Base-by-base conservation (phyloP, 2,888 invertebrate genomes). In the Micropterix aruncella region DNA sequence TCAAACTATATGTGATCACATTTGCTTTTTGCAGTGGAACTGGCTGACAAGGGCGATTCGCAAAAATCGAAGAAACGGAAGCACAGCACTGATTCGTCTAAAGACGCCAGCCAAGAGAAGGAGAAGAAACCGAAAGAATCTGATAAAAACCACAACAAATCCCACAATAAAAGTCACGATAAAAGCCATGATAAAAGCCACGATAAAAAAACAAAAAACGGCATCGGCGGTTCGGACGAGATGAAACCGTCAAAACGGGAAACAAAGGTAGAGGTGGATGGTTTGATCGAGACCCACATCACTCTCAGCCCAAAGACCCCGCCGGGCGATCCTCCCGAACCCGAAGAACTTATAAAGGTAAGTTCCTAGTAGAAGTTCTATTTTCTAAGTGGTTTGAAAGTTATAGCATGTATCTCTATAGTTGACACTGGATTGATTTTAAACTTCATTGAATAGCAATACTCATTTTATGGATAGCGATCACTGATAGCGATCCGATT, bases 331-430 rank as follows among this genome's bases (percentile, higher is more conserved):
- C 88, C 91, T 1, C 91, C 92, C 1, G 91, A 95, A 65, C 86
- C 94, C 1, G 93, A 95, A 57, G 92, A 93, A 56, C 73, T 96
- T 19, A 83, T 95, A 48, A 89, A 87, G 68, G 79, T 80, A 47
- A n/a, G n/a, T n/a, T n/a, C n/a, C n/a, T n/a, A n/a, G n/a, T n/a
- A n/a, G n/a, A n/a, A n/a, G n/a, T n/a, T n/a, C n/a, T n/a, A n/a
- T n/a, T n/a, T n/a, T n/a, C n/a, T n/a, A n/a, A n/a, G n/a, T n/a
- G n/a, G n/a, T n/a, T n/a, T n/a, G n/a, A n/a, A n/a, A n/a, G n/a
- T n/a, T n/a, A n/a, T n/a, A n/a, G n/a, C n/a, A n/a, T n/a, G n/a
- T n/a, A n/a, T n/a, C n/a, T n/a, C n/a, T n/a, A n/a, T n/a, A n/a
- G n/a, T n/a, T n/a, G n/a, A n/a, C n/a, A n/a, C n/a, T n/a, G n/a